Evolutionary conservation across 2,797 vertebrate genomes (phyloP), one percentile per base, ranked within the genome.

Genomic region (Arctocebus calabarensis): DNA sequence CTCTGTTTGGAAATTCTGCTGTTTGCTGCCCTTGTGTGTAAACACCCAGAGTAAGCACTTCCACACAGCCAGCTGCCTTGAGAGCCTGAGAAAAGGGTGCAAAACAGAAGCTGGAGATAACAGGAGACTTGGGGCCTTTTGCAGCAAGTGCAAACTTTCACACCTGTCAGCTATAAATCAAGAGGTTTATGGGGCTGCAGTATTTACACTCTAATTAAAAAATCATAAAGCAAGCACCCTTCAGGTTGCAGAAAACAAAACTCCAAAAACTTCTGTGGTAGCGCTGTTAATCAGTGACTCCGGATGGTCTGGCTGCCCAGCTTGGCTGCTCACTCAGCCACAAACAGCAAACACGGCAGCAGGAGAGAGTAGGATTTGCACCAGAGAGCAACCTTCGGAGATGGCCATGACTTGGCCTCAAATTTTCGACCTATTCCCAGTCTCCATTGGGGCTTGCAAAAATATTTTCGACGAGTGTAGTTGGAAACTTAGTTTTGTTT

Each of bases 161-260:
- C 96, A 92, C 97, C 98, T 98, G 98, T 98, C 98, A 97, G 97
- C 98, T 97, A 99, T 99, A 99, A 99, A 99, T 99, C 99, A 99
- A 97, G 94, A 94, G 94, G 97, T 99, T 99, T 99, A 99, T 98
- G 98, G 98, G 97, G 98, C 98, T 98, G 97, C 97, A 95, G 98
- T 99, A 99, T 99, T 99, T 99, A 99, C 99, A 98, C 98, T 98
- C 98, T 98, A 98, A 99, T 99, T 99, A 99, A 99, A 99, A 99
- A 98, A 99, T 98, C 98, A 98, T 98, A 98, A 99, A 99, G 97
- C 96, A 98, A 98, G 97, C 55, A 96, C 96, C 96, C 97, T 97
- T 98, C 97, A 97, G 98, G 98, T 97, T 98, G 97, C 98, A 98
- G 97, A 98, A 98, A 98, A 98, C 98, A 98, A 97, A 99, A 98